Base-by-base conservation (phyloP, 1,140 invertebrate species). In the Vollenhovia emeryi region DNA sequence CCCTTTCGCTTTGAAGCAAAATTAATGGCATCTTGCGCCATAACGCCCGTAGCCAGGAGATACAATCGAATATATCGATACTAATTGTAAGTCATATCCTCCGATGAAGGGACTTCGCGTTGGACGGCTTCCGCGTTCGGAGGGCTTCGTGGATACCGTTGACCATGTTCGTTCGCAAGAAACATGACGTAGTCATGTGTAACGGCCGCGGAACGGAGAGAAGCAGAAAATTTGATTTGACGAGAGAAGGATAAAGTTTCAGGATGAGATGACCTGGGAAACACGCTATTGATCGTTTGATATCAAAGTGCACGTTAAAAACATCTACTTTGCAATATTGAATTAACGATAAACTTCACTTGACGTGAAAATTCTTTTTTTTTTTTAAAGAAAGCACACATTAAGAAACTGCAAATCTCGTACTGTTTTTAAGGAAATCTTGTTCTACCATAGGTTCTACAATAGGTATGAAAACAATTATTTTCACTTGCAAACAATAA, bases 211-310 rank as follows among this genome's bases (percentile, higher is more conserved):
- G 36, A 68, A 71, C 55, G 57, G 59, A 86, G 52, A 75, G 50
- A 76, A 8, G 21, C 43, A 86, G 88, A 84, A 89, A 89, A 79
- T 89, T 89, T 89, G 66, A 89, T 89, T 66, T 2, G 3, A 2
- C 18, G 36, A 21, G 7, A 21, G 7, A 13, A 48, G 71, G 74
- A 48, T 57, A 76, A 73, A 75, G 50, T 15, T 30, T 62, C 43
- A 8, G 52, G 24, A 48, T 24, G 83, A n/a, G n/a, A n/a, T n/a
- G n/a, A n/a, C n/a, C n/a, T n/a, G n/a, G n/a, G n/a, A n/a, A 52
- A 78, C 13, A 4, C 7, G 9, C 13, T 27, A 78, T 66, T 43
- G 30, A 52, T 66, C n/a, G 62, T 55, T 43, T 43, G 11, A 69
- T 57, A 80, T 69, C 36, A 4, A 83, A 27, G 2, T 9, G 2